A percentile compares a stretch with the other conserved stretches of the same genome.
These are phyloP conservation scores for Dufourea novaeangliae DNA, from an alignment of 1,140 invertebrate genomes.

Conservation along the genomic window DNA sequence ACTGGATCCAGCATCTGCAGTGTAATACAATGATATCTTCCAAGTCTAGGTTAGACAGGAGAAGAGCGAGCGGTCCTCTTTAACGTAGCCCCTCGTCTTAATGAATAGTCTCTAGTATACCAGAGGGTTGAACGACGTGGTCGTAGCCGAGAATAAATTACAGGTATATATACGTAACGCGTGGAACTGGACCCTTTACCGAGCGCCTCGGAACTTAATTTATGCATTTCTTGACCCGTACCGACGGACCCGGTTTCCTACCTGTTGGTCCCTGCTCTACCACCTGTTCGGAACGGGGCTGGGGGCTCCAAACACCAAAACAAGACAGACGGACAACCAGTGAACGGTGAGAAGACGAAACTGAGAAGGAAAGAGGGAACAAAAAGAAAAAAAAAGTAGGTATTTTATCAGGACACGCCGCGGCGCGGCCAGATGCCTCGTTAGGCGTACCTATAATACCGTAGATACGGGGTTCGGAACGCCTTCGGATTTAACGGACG, in stretches of 20 bases:
- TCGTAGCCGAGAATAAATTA: slow-evolving; percentile 59
- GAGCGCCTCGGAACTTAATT: slow-evolving; percentile 57
- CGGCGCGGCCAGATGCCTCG: slow-evolving; percentile 19
- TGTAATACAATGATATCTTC: no score
- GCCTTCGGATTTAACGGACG: slow-evolving; percentile 53
- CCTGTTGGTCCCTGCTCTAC: slow-evolving; percentile 61
- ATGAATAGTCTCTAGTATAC: slow-evolving; percentile 50
- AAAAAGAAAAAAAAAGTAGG: slow-evolving; percentile 11
- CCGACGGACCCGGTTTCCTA: slow-evolving; percentile 58
- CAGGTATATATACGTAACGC: slow-evolving; percentile 17
- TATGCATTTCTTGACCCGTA: slow-evolving; percentile 67
- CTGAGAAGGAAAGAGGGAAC: neutral
- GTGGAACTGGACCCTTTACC: slow-evolving; percentile 51
- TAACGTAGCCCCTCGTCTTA: slow-evolving; percentile 50
- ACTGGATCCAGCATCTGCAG: no score
- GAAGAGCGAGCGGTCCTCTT: slow-evolving; percentile 25
- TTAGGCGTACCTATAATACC: no score
- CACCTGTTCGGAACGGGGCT: slow-evolving; percentile 63
- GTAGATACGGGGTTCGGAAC: slow-evolving; percentile 7
- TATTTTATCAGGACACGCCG: neutral
- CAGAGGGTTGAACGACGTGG: slow-evolving; percentile 43
- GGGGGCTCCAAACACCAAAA: neutral
- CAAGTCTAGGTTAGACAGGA: no score
- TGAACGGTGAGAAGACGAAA: neutral
- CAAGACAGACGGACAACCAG: neutral